Conservation (phyloP, 2,113 vertebrate genomes). For the Tachycineta bicolor region DNA sequence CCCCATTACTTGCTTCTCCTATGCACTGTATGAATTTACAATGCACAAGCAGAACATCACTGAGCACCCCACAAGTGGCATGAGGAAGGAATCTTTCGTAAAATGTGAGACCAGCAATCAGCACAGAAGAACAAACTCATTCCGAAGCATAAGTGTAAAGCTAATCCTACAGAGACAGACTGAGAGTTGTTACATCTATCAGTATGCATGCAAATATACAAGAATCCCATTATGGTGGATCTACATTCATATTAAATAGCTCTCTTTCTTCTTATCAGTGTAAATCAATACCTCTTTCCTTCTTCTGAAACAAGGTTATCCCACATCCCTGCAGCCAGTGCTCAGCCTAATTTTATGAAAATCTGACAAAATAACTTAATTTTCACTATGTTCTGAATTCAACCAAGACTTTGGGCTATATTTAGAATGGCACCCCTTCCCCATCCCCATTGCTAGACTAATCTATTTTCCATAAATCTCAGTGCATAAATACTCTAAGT, state of each 20-base stretch:
- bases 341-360: conserved; percentile 19
- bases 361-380: conserved; percentile 16
- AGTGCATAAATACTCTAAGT: conserved; percentile 16
- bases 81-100: background rate
- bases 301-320: conserved; percentile 5
- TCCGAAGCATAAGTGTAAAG: background rate
- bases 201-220: background rate
- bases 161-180: background rate
- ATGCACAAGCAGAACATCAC: background rate
- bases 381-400: background rate
- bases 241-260: background rate
- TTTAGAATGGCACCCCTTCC: background rate
- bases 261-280: conserved; percentile 10
- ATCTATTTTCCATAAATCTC: conserved; percentile 39
- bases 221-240: background rate
- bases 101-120: background rate
- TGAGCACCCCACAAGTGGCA: background rate
- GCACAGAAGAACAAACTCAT: background rate
- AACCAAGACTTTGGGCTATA: conserved; percentile 2
- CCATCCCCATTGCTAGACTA: background rate
- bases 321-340: background rate
- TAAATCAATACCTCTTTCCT: background rate
- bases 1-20: background rate
- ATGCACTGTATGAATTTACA: background rate
- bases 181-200: background rate